phyloP scores from a whole-genome alignment of 2,797 vertebrate species.

The Salarias fasciatus region DNA sequence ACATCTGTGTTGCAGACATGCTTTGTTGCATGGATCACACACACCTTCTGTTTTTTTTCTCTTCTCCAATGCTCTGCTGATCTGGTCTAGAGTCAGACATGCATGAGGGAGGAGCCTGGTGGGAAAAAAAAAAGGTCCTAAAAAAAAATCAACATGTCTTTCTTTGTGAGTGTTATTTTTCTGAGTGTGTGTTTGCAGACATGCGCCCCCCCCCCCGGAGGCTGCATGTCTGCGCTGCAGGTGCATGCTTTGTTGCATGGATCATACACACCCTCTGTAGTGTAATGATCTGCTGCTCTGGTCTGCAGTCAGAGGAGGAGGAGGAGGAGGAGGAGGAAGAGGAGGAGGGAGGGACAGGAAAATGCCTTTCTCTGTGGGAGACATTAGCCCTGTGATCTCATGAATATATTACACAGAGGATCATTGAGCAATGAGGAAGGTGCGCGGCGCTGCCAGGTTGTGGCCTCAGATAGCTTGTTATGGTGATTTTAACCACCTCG shows the following conservation, averaged over 20 bases:
- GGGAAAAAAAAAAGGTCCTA: no score
- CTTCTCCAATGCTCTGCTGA: no score
- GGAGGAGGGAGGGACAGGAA: conserved; percentile 58
- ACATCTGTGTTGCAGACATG: conserved; percentile 8
- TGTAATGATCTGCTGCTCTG: conserved; percentile 57
- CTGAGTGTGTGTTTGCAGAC: no score
- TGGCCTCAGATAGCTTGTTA: conserved; percentile 1
- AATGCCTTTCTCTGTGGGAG: conserved; percentile 77
- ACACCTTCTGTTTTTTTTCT: no score
- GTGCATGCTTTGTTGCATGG: conserved; percentile 32
- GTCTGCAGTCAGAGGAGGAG: conserved; percentile 54
- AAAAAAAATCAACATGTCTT: no score
- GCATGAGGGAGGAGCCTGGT: no score
- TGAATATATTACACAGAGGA: conserved; percentile 82
- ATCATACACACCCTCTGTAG: conserved; percentile 13
- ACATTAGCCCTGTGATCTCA: conserved; percentile 83
- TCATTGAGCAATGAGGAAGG: conserved; percentile 83
- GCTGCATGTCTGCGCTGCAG: no score
- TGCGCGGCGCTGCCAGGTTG: conserved; percentile 65
- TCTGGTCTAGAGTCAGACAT: no score
- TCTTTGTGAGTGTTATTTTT: no score
- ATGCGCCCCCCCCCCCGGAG: no score
- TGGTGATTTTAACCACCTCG: background rate
- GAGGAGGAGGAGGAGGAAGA: conserved; percentile 31
- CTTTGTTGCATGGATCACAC: conserved; percentile 29